Evolutionary conservation across 2,113 vertebrate genomes (phyloP).

Genomic region (Psittacara wagleri): DNA sequence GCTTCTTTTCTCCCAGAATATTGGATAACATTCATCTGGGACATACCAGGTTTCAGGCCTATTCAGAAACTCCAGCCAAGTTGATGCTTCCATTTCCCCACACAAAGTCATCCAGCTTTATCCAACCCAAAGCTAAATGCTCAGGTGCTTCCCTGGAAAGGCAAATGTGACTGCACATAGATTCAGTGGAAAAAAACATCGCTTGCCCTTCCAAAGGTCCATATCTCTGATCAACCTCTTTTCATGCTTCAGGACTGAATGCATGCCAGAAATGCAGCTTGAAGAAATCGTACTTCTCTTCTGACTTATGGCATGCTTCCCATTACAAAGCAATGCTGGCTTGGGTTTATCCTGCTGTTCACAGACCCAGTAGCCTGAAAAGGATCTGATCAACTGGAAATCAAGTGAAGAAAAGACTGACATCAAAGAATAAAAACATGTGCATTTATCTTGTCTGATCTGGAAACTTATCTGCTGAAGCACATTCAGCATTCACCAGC

Average conservation of each 20-base stretch:
- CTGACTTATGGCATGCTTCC: neutral
- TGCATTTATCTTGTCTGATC: neutral
- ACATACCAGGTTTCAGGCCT: fast-evolving
- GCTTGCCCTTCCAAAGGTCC: neutral
- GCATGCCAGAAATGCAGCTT: fast-evolving
- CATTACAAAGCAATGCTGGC: fast-evolving
- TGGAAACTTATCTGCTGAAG: neutral
- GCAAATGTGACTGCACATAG: fast-evolving
- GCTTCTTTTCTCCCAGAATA: neutral
- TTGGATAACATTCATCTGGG: fast-evolving
- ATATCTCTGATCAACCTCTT: no score
- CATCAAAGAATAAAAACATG: neutral
- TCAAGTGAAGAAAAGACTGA: fast-evolving
- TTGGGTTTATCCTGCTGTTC: neutral
- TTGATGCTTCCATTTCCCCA: neutral
- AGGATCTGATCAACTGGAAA: neutral
- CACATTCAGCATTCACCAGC: neutral
- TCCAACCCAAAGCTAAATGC: neutral
- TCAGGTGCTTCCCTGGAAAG: neutral
- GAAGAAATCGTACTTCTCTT: neutral
- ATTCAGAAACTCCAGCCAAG: neutral
- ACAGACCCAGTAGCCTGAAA: neutral
- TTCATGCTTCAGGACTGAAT: neutral
- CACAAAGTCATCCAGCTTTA: fast-evolving
- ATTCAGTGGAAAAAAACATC: neutral